Evolutionary conservation across 1,140 invertebrate species (phyloP).

Genomic region (Branchinecta lynchi): DNA sequence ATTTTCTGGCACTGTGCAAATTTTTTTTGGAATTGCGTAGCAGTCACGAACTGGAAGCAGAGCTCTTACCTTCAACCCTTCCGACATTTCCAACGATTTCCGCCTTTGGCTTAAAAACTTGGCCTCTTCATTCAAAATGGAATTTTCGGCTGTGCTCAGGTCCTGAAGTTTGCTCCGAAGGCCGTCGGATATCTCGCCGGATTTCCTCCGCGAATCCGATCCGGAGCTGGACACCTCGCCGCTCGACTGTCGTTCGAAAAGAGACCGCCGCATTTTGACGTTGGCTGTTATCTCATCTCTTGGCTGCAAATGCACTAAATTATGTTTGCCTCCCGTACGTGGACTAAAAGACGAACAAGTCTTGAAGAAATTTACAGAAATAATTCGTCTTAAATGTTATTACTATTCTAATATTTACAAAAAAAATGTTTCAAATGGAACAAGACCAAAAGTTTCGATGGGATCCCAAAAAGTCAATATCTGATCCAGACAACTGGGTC

Average conservation of each 20-base stretch:
- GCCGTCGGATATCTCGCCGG: background rate
- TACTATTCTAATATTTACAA: no score
- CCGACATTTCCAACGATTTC: background rate
- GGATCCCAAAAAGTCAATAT: no score
- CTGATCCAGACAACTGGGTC: no score
- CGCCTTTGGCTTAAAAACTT: background rate
- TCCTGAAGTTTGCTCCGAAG: background rate
- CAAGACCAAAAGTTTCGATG: no score
- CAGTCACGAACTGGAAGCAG: background rate
- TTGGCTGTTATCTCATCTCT: background rate
- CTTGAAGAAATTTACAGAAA: no score
- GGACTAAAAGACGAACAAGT: no score
- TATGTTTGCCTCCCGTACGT: no score
- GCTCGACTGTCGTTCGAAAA: background rate
- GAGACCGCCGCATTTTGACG: background rate
- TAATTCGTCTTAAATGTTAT: no score
- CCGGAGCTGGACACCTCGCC: background rate
- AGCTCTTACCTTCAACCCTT: background rate
- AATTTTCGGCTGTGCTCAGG: background rate
- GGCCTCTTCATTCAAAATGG: background rate
- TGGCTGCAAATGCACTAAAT: background rate
- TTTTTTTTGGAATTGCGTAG: no score
- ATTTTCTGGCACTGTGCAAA: no score
- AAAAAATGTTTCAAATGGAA: no score
- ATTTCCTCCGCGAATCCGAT: background rate